Conservation (phyloP, 2,888 invertebrate species). For the Lithophane semibrunnea region DNA sequence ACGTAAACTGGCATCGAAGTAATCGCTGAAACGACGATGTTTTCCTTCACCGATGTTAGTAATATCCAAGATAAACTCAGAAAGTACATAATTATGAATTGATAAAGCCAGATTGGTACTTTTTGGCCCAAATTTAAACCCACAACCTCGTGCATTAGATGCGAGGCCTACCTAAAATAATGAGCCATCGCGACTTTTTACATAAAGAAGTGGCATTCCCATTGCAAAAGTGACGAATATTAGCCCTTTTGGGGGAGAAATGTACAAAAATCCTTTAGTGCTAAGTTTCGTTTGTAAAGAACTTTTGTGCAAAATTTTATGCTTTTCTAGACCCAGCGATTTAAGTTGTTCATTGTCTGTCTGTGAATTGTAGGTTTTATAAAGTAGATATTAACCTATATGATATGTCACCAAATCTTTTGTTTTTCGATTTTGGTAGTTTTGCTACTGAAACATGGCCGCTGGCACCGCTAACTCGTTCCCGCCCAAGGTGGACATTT, state of each 20-base stretch:
- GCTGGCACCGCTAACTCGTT: not conserved
- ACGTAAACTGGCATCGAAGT: not conserved
- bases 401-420: not conserved
- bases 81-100: too few species aligned
- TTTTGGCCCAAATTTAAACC: not conserved
- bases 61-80: not conserved
- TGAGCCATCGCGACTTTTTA: not conserved
- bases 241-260: too few species aligned
- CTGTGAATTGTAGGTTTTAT: not conserved
- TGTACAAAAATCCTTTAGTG: not conserved
- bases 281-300: not conserved
- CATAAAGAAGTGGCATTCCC: not conserved
- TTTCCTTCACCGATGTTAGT: not conserved
- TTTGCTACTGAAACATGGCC: slow-evolving; percentile 13
- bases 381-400: not conserved
- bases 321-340: too few species aligned
- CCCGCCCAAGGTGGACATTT: slow-evolving; percentile 55
- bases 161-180: not conserved
- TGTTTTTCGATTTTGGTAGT: not conserved
- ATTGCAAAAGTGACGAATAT: not conserved
- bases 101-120: not conserved
- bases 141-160: not conserved
- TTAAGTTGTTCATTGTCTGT: not conserved
- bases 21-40: not conserved
- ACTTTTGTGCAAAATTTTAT: not conserved